Evolutionary conservation across 1,140 invertebrate genomes (phyloP).

Genomic region (Drosophila hydei): DNA sequence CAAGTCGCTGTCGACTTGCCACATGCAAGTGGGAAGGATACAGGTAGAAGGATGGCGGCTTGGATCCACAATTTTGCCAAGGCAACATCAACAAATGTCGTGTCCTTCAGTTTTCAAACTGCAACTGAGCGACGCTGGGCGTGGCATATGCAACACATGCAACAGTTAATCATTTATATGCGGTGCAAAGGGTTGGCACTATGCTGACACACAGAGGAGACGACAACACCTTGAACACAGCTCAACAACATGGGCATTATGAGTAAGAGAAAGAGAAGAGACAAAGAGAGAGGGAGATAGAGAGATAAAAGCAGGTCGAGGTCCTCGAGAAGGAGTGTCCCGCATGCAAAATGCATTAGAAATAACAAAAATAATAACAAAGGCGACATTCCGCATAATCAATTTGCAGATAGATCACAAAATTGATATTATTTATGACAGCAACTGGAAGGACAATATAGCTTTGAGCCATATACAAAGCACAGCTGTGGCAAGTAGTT

Average conservation of each 20-base stretch:
- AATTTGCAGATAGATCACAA: too few relatives aligned
- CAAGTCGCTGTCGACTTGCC: too few relatives aligned
- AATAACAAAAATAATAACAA: neutral
- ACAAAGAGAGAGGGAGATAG: neutral
- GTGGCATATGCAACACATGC: constrained; percentile 57
- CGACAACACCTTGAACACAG: constrained; percentile 2
- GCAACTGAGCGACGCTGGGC: constrained; percentile 51
- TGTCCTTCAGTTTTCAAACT: constrained; percentile 51
- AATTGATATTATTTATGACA: too few relatives aligned
- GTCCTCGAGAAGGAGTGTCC: too few relatives aligned
- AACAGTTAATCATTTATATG: constrained; percentile 68
- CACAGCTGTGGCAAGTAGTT: too few relatives aligned
- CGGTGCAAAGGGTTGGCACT: constrained; percentile 2
- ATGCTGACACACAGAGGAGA: neutral
- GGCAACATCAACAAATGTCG: constrained; percentile 41
- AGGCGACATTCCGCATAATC: too few relatives aligned
- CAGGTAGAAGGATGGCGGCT: too few relatives aligned
- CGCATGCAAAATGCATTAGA: constrained; percentile 2
- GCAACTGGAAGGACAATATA: too few relatives aligned
- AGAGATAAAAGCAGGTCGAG: constrained; percentile 2
- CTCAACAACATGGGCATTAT: neutral
- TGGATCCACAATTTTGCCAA: too few relatives aligned
- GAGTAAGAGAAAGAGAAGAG: neutral
- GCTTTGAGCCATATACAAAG: too few relatives aligned
- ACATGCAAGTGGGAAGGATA: constrained; percentile 16